Evolutionary conservation across 2,888 invertebrate genomes (phyloP), one percentile per base, ranked within the genome.

Genomic region (Cosmia pyralina): DNA sequence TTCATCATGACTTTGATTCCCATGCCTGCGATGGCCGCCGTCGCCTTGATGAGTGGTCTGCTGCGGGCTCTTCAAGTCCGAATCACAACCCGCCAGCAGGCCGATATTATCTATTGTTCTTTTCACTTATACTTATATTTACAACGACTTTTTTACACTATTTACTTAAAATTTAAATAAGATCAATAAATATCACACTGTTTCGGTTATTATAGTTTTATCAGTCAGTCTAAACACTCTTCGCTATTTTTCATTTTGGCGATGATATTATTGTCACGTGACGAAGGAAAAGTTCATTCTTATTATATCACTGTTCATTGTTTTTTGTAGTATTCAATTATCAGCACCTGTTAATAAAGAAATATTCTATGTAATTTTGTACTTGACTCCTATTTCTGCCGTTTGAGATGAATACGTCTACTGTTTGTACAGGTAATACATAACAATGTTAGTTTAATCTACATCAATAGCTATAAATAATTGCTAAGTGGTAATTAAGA

Each of bases 1-100:
- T 98, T 98, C 98, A 98, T 98, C 96, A 97, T 97, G 96, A 97
- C 97, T 97, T 98, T 98, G 97, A 98, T 98, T 98, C 98, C 98
- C 98, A 98, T 98, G 97, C 98, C 98, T 96, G 96, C 96, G 89
- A 94, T 93, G 92, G 93, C 94, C 94, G 92, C 94, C 93, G 93
- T 91, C 93, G 92, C 94, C 93, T 90, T 83, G 89, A 91, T 89
- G 86, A 71, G 79, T 87, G 87, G 83, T 91, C 92, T 91, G 92
- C 91, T 88, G 89, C 91, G 90, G 92, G 91, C 91, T 92, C 83
- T 86, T 84, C 79, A 85, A 90, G 87, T 90, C 89, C 88, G 85
- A 87, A 85, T 85, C 82, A 87, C 83, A 83, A 88, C 87, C 88
- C 88, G 80, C 84, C 85, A 87, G 83, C 84, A 88, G 88, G 88